Base-by-base conservation (phyloP, 2,797 vertebrate genomes). In the Paramormyrops hopkinsi region DNA sequence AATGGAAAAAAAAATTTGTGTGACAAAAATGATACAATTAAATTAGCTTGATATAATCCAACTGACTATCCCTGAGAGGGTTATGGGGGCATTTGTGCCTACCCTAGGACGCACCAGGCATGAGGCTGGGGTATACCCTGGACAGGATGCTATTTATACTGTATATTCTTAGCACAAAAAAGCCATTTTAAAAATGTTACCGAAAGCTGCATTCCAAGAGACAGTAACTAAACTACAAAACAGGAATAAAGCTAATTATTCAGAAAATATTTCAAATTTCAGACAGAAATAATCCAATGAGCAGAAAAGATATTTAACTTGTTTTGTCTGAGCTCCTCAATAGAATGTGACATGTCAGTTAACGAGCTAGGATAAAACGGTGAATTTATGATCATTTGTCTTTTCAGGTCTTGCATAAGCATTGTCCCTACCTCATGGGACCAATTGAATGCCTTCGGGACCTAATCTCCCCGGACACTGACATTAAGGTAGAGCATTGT, bases 351-450 rank as follows among this genome's bases (percentile, higher is more conserved):
- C 65, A 73, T 2, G 12, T 37, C 65, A 73, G 12, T 73, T 73
- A 73, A 73, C 0, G 12, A 37, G 17, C 17, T 37, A 33, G 29
- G 29, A 37, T 37, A 73, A 37, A 37, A 73, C 4, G 2, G 41
- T 83, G 79, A 44, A 25, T 84, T 22, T 51, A 50, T 29, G 8
- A 84, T 84, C 11, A 11, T 84, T 29, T n/a, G 48, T 46, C 73
- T 65, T 91, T 90, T 2, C 90, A 98, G 98, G 94, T 97, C 89
- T 96, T 99, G 92, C 93, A 94, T 1, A 95, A 94, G 90, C 98
- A 96, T 90, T 98, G 98, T 51, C 97, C 98, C 0, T 99, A 96
- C 91, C 94, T 99, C 59, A 96, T 97, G 95, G 95, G 95, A 2
- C 97, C 98, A 90, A 96, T 99, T 0, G 93, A 96, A 89, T 92